phyloP scores from a whole-genome alignment of 2,113 vertebrate species.

The Cnemophilus loriae region DNA sequence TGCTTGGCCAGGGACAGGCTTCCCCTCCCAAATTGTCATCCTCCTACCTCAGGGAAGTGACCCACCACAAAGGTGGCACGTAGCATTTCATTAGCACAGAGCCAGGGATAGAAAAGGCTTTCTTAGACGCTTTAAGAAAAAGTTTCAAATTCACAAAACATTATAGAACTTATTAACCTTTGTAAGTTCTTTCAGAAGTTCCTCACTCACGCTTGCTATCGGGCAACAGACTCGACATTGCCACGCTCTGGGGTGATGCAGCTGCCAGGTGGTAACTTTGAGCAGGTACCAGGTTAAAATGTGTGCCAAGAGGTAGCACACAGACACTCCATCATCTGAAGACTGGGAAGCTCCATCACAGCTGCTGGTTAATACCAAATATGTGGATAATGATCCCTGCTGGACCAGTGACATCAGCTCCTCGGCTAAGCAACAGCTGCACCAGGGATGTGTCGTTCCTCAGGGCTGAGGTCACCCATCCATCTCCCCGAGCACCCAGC shows the following conservation, averaged over 20 bases:
- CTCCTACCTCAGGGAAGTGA: background rate
- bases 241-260: too few relatives aligned
- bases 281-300: background rate
- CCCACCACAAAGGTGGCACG: rapidly evolving
- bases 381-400: rapidly evolving
- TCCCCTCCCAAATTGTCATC: background rate
- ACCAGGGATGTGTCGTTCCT: background rate
- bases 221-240: rapidly evolving
- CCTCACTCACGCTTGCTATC: background rate
- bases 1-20: background rate
- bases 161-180: background rate
- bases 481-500: background rate
- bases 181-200: background rate
- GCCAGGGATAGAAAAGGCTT: background rate
- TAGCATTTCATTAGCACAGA: background rate
- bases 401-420: background rate
- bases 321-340: background rate
- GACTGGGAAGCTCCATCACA: background rate
- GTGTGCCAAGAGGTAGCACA: background rate
- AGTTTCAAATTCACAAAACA: background rate
- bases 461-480: background rate
- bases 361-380: background rate
- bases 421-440: background rate
- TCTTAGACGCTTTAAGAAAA: background rate
- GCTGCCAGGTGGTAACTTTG: background rate